Evolutionary conservation across 2,797 vertebrate species (phyloP).

Genomic region (Lacerta bilineata): DNA sequence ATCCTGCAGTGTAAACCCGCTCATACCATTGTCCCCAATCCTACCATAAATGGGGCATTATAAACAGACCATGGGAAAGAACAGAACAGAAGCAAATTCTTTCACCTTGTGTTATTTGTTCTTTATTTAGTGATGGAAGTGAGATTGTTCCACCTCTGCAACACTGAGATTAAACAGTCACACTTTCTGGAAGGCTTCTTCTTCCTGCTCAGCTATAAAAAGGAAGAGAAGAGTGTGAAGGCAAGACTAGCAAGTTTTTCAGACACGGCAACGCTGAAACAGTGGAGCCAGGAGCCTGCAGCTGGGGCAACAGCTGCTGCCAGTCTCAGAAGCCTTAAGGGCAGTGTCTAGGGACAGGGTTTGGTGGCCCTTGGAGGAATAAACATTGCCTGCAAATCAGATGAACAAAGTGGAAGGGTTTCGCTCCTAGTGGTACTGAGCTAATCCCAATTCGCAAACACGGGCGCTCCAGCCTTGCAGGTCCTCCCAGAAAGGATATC

Average conservation of each 20-base stretch:
- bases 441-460: fast-evolving
- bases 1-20: not conserved
- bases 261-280: not conserved
- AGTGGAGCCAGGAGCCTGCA: not conserved
- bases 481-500: constrained; percentile 24
- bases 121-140: not conserved
- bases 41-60: not conserved
- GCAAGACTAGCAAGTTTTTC: not conserved
- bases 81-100: not conserved
- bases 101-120: not conserved
- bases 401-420: constrained; percentile 25
- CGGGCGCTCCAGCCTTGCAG: constrained; percentile 6
- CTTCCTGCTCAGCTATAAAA: not conserved
- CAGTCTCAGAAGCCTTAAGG: not conserved
- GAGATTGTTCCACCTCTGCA: not conserved
- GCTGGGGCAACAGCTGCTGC: not conserved
- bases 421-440: not conserved
- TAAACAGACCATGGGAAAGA: not conserved
- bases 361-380: not conserved
- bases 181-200: not conserved
- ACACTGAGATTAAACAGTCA: not conserved
- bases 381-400: not conserved
- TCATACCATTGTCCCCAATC: not conserved
- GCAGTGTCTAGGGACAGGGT: not conserved
- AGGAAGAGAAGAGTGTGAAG: not conserved